Conservation (phyloP, 1,140 invertebrate species). For the Meloidogyne hapla region DNA sequence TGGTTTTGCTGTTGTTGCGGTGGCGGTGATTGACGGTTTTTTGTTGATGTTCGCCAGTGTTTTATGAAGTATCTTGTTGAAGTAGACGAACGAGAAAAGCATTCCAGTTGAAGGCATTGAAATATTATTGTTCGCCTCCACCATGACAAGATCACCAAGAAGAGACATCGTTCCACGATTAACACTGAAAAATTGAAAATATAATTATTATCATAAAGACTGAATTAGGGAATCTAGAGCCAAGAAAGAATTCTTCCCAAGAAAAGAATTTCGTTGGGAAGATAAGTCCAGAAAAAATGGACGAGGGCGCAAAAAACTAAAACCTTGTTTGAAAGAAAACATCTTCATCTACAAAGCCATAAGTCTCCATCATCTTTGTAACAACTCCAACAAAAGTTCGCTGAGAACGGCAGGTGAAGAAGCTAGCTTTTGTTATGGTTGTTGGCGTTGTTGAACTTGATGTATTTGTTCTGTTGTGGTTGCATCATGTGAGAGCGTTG, state of each 20-base stretch:
- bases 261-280: no score
- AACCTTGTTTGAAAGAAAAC: slow-evolving; percentile 87
- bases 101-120: slow-evolving; percentile 98
- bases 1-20: slow-evolving; percentile 12
- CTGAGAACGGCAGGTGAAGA: slow-evolving; percentile 71
- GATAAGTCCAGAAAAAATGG: no score
- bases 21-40: background rate
- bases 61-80: background rate
- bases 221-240: no score
- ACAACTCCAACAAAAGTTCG: slow-evolving; percentile 88
- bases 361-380: slow-evolving; percentile 90
- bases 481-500: slow-evolving; percentile 52
- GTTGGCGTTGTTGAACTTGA: slow-evolving; percentile 42
- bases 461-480: slow-evolving; percentile 43
- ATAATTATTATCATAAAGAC: no score
- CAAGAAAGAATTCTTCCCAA: no score
- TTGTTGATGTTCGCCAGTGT: background rate
- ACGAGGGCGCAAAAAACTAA: no score
- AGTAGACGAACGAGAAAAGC: slow-evolving; percentile 75
- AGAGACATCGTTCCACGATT: slow-evolving; percentile 78
- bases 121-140: slow-evolving; percentile 85
- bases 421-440: slow-evolving; percentile 2
- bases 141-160: slow-evolving; percentile 82
- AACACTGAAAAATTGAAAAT: slow-evolving; percentile 69
- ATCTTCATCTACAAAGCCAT: slow-evolving; percentile 94